These are phyloP conservation scores for Masticophis lateralis DNA, from an alignment of 2,797 vertebrate species.

Conservation along the genomic window DNA sequence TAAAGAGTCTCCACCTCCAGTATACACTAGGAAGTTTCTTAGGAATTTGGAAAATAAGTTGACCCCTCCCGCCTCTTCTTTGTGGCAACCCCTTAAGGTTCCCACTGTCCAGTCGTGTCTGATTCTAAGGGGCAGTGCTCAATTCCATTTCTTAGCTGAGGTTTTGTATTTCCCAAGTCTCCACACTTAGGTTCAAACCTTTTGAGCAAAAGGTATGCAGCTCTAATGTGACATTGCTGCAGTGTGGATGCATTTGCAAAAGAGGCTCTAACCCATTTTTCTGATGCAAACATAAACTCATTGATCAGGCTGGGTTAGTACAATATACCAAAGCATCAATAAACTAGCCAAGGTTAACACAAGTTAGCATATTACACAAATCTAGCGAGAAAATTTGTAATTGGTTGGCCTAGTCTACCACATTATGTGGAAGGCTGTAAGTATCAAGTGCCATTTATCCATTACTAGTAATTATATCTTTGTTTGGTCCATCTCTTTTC, in stretches of 20 bases:
- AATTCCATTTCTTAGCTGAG: too few species aligned
- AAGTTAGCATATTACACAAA: neutral
- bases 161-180: neutral
- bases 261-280: neutral
- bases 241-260: neutral
- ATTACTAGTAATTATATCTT: neutral
- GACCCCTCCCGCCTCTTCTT: neutral
- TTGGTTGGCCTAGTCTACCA: neutral
- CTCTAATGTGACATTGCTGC: neutral
- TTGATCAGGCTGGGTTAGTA: neutral
- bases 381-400: neutral
- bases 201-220: neutral
- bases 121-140: too few species aligned
- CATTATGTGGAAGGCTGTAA: neutral
- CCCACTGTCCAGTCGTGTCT: too few species aligned
- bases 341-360: neutral
- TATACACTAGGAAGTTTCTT: too few species aligned
- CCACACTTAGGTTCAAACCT: neutral
- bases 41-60: neutral
- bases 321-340: neutral
- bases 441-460: neutral
- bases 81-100: too few species aligned
- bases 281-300: neutral
- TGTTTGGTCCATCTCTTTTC: neutral
- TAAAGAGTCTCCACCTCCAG: too few species aligned